Evolutionary conservation across 2,888 invertebrate species (phyloP).

Genomic region (Holacanthella duospinosa): DNA sequence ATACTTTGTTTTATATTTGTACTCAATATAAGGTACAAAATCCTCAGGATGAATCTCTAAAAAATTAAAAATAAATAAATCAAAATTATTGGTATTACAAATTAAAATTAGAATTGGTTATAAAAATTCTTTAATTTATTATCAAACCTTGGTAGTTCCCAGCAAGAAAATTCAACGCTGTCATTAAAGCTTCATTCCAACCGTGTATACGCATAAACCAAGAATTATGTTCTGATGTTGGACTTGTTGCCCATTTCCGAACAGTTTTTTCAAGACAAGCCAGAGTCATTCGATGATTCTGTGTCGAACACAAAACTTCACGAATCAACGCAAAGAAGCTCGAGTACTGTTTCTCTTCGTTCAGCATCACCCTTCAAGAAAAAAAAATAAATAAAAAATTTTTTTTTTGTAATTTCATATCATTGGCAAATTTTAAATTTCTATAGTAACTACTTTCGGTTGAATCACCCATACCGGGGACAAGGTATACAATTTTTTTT

Average conservation of each 20-base stretch:
- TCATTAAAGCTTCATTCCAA: conserved; percentile 63
- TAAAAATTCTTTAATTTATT: neutral
- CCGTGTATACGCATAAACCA: conserved; percentile 60
- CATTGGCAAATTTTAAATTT: no score
- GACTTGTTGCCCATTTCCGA: conserved; percentile 62
- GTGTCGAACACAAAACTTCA: conserved; percentile 74
- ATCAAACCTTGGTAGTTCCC: conserved; percentile 57
- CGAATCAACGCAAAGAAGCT: conserved; percentile 79
- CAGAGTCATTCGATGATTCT: conserved; percentile 71
- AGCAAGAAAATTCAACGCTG: conserved; percentile 70
- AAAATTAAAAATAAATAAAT: conserved; percentile 12
- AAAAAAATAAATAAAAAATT: neutral
- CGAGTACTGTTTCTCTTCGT: conserved; percentile 64
- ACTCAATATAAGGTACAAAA: conserved; percentile 79
- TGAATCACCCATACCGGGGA: no score
- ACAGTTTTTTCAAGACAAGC: conserved; percentile 64
- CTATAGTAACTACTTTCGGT: no score
- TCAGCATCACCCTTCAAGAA: conserved; percentile 49
- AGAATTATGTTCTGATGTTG: conserved; percentile 68
- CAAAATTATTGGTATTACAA: no score
- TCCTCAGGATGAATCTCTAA: conserved; percentile 60
- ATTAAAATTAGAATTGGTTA: no score
- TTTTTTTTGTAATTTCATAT: neutral
- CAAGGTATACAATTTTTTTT: no score
- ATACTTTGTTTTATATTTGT: conserved; percentile 61